Conservation (phyloP, 2,888 invertebrate species). For the Microctonus hyperodae region DNA sequence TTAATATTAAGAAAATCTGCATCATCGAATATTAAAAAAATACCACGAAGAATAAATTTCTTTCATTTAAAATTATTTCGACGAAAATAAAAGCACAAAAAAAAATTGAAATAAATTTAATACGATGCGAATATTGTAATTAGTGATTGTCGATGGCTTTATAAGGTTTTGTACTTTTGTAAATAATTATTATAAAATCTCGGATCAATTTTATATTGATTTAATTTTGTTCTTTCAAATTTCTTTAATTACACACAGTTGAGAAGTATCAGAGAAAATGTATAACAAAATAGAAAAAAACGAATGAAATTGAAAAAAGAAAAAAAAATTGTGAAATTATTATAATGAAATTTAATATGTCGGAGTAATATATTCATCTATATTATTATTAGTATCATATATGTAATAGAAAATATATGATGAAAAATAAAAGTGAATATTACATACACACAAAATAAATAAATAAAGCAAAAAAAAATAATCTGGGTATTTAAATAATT, state of each 20-base stretch:
- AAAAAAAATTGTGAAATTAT: background rate
- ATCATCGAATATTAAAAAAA: constrained; percentile 25
- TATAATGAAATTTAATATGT: constrained; percentile 2
- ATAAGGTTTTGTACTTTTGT: constrained; percentile 63
- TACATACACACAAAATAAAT: constrained; percentile 1
- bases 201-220: constrained; percentile 31
- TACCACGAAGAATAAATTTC: constrained; percentile 14
- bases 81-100: constrained; percentile 19
- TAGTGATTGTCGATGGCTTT: constrained; percentile 51
- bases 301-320: background rate
- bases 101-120: constrained; percentile 26
- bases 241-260: background rate
- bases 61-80: background rate
- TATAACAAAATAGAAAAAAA: too few relatives aligned
- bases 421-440: constrained; percentile 26
- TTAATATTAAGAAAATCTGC: constrained; percentile 33
- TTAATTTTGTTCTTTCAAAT: background rate
- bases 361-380: constrained; percentile 47
- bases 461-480: too few relatives aligned
- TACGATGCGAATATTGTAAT: background rate
- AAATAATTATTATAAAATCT: constrained; percentile 55
- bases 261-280: background rate
- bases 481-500: constrained; percentile 18
- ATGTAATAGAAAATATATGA: constrained; percentile 36
- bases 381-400: constrained; percentile 38